phyloP scores from a whole-genome alignment of 2,113 vertebrate genomes.

The Sebastes schlegelii region DNA sequence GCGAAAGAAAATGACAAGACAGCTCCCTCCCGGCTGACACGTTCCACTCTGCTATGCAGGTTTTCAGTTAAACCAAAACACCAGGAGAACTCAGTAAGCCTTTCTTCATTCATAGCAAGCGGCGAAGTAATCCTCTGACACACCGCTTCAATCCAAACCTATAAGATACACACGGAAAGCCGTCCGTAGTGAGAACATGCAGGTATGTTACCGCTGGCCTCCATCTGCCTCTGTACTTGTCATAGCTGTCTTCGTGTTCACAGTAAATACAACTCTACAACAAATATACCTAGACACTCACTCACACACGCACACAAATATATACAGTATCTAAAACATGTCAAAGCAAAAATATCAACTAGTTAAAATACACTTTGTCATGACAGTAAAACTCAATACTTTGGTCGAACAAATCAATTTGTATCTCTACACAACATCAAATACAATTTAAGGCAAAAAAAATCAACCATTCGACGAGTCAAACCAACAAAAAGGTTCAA shows the following conservation, averaged over 20 bases:
- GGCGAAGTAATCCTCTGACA: conserved; percentile 23
- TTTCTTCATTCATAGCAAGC: conserved; percentile 34
- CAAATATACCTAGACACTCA: conserved; percentile 40
- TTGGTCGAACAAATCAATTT: conserved; percentile 85
- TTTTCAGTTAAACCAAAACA: conserved; percentile 37
- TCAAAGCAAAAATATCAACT: conserved; percentile 52
- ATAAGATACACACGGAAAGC: conserved; percentile 22
- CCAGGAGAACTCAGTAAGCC: conserved; percentile 18
- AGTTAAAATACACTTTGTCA: conserved; percentile 80
- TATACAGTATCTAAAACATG: conserved; percentile 38
- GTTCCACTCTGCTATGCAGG: conserved; percentile 12
- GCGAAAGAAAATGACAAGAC: conserved; percentile 30
- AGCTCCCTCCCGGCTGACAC: conserved; percentile 20
- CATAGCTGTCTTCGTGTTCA: conserved; percentile 41
- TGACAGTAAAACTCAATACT: conserved; percentile 80
- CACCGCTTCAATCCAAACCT: conserved; percentile 35
- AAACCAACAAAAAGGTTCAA: conserved; percentile 65
- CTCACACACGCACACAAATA: conserved; percentile 10
- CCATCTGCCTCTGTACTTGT: background rate
- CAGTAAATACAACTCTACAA: conserved; percentile 50
- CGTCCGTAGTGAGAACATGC: conserved; percentile 32
- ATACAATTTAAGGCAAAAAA: conserved; percentile 79
- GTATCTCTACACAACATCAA: conserved; percentile 66
- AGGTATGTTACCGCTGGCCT: conserved; percentile 27
- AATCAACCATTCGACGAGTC: conserved; percentile 70